Percentiles rank a stretch among this genome's conserved stretches.
These are phyloP conservation scores for Phragmatobia fuliginosa DNA, from an alignment of 2,888 invertebrate genomes.

Conservation along the genomic window DNA sequence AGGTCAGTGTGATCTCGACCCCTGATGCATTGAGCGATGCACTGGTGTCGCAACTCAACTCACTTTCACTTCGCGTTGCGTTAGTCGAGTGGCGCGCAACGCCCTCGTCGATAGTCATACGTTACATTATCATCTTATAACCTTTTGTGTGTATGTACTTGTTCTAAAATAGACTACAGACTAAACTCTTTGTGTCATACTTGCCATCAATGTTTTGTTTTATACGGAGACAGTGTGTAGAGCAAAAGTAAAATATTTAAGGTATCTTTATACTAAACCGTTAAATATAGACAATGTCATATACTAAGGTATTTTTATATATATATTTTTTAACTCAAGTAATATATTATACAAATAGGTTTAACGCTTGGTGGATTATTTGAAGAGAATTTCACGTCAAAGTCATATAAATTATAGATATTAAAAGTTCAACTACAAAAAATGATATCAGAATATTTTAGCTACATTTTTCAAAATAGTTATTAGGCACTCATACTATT, in stretches of 20 bases:
- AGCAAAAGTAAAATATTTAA: no score
- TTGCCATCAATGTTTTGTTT: conserved; percentile 12
- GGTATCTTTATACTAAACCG: no score
- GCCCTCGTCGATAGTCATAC: conserved; percentile 59
- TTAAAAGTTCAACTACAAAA: no score
- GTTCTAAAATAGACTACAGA: conserved; percentile 17
- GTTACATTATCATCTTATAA: conserved; percentile 54
- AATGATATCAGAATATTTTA: no score
- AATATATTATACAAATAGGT: no score
- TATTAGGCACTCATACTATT: no score
- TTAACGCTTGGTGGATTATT: not conserved
- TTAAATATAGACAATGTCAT: no score
- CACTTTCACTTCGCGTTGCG: conserved; percentile 80
- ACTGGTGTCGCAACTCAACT: conserved; percentile 75
- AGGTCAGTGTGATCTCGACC: conserved; percentile 61
- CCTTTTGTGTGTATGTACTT: conserved; percentile 7
- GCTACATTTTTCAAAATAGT: no score
- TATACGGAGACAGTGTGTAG: not conserved
- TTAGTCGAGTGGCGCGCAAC: conserved; percentile 45
- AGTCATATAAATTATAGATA: no score
- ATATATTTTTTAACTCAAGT: no score
- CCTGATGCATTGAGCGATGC: conserved; percentile 80
- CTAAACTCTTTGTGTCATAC: conserved; percentile 21
- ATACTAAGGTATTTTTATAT: no score
- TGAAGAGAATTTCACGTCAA: not conserved